Conservation (phyloP, 1,140 invertebrate genomes). For the Megathymus violae region DNA sequence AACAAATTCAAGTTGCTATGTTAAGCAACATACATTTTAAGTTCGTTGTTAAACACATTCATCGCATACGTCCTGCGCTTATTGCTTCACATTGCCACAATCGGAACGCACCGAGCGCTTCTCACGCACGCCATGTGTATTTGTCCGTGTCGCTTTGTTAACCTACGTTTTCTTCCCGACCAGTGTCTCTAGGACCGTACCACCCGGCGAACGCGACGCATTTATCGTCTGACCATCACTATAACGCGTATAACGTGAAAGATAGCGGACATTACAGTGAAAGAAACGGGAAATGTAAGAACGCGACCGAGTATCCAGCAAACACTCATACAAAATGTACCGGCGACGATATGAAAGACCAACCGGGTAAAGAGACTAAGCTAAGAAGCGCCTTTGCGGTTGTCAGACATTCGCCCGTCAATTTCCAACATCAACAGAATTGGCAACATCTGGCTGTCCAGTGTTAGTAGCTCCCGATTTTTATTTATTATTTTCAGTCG, state of each 20-base stretch:
- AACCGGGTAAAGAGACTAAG: constrained; percentile 69
- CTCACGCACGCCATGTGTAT: constrained; percentile 51
- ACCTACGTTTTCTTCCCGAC: constrained; percentile 65
- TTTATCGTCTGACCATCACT: constrained; percentile 82
- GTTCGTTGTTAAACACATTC: constrained; percentile 1
- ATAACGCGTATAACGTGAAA: constrained; percentile 85
- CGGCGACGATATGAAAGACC: constrained; percentile 65
- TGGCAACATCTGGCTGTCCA: constrained; percentile 87
- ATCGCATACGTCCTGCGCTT: constrained; percentile 43
- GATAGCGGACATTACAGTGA: constrained; percentile 77
- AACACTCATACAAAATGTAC: constrained; percentile 77
- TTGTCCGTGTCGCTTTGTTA: constrained; percentile 67
- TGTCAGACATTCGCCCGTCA: constrained; percentile 81
- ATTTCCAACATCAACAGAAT: constrained; percentile 84
- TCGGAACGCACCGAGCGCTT: constrained; percentile 46
- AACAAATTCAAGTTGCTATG: too few species aligned
- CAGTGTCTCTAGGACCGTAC: constrained; percentile 77
- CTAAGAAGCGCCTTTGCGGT: constrained; percentile 80
- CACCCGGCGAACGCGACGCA: constrained; percentile 73
- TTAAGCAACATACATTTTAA: too few species aligned
- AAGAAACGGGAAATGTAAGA: constrained; percentile 75
- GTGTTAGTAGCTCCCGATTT: constrained; percentile 83
- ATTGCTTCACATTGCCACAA: constrained; percentile 49
- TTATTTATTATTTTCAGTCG: constrained; percentile 53
- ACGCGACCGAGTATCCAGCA: constrained; percentile 59